Evolutionary conservation across 2,797 vertebrate species (phyloP).

Genomic region (Eurystomus glaucurus): DNA sequence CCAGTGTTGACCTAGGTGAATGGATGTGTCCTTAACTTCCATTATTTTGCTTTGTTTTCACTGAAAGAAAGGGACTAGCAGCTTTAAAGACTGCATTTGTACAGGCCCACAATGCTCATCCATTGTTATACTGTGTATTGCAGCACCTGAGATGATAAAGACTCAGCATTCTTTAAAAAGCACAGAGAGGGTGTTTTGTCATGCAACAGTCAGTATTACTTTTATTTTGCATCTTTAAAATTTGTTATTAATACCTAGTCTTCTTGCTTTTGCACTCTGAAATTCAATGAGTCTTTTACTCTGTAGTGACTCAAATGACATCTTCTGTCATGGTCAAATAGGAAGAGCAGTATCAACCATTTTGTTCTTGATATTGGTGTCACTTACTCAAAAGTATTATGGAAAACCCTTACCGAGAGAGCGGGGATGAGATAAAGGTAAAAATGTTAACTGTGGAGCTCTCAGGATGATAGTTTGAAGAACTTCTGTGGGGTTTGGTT

Average conservation of each 20-base stretch:
- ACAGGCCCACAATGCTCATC: background rate
- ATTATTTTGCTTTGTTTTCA: background rate
- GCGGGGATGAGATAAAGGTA: fast-evolving
- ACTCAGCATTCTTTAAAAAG: background rate
- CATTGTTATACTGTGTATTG: background rate
- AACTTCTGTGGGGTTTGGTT: background rate
- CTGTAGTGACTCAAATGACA: background rate
- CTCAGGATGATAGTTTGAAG: background rate
- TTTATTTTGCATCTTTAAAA: background rate
- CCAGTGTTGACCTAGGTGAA: background rate
- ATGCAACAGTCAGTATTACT: background rate
- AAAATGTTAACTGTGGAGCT: background rate
- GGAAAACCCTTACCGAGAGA: background rate
- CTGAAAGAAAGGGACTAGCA: background rate
- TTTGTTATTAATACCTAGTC: background rate
- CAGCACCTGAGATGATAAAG: background rate
- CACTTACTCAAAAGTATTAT: background rate
- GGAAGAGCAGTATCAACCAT: background rate
- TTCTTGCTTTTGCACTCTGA: background rate
- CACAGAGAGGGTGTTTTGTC: background rate
- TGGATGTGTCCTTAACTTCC: background rate
- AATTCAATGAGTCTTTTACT: background rate
- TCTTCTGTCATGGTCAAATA: background rate
- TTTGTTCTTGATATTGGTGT: background rate
- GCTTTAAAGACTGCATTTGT: background rate